A percentile compares a stretch with the other conserved stretches of the same genome.
These are phyloP conservation scores for Antitype chi DNA, from an alignment of 2,888 invertebrate genomes.

Conservation along the genomic window DNA sequence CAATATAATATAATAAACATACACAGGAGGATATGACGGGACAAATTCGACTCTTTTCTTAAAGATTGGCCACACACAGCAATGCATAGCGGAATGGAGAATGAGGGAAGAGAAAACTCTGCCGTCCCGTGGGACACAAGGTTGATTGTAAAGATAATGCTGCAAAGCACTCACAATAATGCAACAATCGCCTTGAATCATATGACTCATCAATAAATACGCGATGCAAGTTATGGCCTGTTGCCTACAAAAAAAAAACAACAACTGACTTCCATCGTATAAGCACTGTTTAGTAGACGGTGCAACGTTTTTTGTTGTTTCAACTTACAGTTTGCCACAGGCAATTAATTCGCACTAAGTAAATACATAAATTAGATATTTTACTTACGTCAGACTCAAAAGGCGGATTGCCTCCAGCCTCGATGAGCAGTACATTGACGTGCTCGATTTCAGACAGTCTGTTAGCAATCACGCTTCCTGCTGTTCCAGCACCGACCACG, in stretches of 20 bases:
- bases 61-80: neutral
- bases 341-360: neutral
- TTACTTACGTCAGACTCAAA: conserved; percentile 70
- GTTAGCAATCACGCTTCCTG: conserved; percentile 71
- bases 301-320: neutral
- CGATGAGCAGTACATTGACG: conserved; percentile 69
- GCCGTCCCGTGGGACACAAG: neutral
- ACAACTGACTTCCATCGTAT: neutral
- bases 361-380: neutral
- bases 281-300: too few species aligned
- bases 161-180: too few species aligned
- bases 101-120: neutral
- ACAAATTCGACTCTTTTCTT: neutral
- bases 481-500: conserved; percentile 72
- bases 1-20: neutral
- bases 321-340: neutral
- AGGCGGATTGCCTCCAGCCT: conserved; percentile 74
- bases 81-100: neutral
- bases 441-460: conserved; percentile 67
- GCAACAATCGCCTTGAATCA: neutral
- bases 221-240: neutral
- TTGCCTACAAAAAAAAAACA: neutral
- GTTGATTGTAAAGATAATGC: too few species aligned
- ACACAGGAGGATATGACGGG: neutral
- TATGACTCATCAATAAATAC: neutral